Evolutionary conservation across 2,888 invertebrate genomes (phyloP), one percentile per base, ranked within the genome.

Genomic region (Tachina fera): DNA sequence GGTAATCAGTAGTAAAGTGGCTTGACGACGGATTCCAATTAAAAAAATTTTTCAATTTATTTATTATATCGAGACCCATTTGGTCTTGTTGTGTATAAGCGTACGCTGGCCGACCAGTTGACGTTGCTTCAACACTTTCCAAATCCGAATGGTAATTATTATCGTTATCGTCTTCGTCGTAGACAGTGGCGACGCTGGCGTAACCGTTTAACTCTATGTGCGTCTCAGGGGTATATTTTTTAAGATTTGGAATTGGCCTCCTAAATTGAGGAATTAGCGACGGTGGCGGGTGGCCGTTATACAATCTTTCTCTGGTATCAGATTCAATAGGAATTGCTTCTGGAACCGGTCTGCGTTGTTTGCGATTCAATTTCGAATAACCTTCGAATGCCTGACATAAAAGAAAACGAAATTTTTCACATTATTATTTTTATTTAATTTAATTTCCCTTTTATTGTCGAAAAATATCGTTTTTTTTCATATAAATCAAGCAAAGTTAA

Each of bases 21-120:
- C 85, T 87, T 76, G 86, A n/a, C 70, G 81, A 72, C 51, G 86
- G 56, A 63, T 85, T 76, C 60, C 87, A 86, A 74, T 82, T 81
- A 56, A 87, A 87, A 49, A 87, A 78, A 47, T 87, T 75, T 22
- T 83, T 86, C 31, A 88, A 31, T 76, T 77, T 89, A 14, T 74
- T 89, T 13, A 92, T 51, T 60, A 92, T 83, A 83, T 91, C 91
- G 86, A 92, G 89, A 87, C 91, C 92, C 92, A 92, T 92, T 87
- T 90, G 90, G 89, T 88, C 88, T 83, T 86, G 84, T 81, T 85
- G 61, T 60, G 13, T 68, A 68, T 49, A 77, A n/a, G 47, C 76
- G 77, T 78, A 31, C 61, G 67, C 81, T 88, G 70, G 9, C 22
- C 51, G 68, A 67, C 82, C 74, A 76, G 61, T 58, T 71, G 78